Evolutionary conservation across 2,888 invertebrate genomes (phyloP).

Genomic region (Parasteatoda lunata): DNA sequence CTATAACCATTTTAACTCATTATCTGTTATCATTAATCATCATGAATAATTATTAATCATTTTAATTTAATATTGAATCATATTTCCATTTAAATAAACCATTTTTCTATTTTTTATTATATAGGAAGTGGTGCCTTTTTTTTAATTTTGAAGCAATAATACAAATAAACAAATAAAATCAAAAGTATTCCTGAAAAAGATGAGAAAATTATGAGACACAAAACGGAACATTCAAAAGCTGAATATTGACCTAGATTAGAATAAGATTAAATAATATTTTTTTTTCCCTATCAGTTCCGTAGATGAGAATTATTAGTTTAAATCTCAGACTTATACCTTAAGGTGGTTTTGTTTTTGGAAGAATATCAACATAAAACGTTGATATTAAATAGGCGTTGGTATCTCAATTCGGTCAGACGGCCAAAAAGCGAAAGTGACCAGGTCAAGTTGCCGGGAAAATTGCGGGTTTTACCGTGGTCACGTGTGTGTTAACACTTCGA

Average conservation of each 20-base stretch:
- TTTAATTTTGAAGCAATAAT: no score
- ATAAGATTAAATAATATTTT: constrained; percentile 5
- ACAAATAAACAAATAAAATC: not conserved
- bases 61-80: no score
- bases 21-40: no score
- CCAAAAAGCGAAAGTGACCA: constrained; percentile 49
- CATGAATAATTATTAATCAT: no score
- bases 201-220: constrained; percentile 38
- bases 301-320: no score
- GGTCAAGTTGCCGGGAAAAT: constrained; percentile 59
- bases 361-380: not conserved
- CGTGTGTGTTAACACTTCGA: constrained; percentile 42
- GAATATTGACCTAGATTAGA: constrained; percentile 45
- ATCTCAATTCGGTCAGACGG: constrained; percentile 48
- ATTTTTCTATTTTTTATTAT: no score
- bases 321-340: constrained; percentile 7
- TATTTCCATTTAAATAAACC: no score
- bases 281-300: not conserved
- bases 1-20: no score
- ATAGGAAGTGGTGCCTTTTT: no score
- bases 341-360: constrained; percentile 13
- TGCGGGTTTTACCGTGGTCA: constrained; percentile 38
- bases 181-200: constrained; percentile 9
- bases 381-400: constrained; percentile 47
- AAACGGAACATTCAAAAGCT: constrained; percentile 26